Percentiles rank a stretch among this genome's conserved stretches.
Conservation (phyloP, 2,113 vertebrate genomes). For the Genyomyrus donnyi region DNA sequence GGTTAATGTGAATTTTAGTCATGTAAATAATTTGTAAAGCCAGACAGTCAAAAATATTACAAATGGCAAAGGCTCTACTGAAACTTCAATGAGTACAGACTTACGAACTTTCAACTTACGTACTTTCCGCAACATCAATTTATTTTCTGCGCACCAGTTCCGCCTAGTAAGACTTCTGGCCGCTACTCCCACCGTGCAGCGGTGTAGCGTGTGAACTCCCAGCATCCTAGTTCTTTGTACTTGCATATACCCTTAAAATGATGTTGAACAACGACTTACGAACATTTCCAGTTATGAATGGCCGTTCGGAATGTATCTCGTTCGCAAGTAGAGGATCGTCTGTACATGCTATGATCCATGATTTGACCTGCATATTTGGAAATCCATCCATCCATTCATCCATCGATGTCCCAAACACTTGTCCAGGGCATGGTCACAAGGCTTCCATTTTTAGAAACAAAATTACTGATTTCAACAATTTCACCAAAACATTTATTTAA, state of each 20-base stretch:
- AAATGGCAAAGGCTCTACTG: not conserved
- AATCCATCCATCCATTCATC: not conserved
- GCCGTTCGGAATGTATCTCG: too few species aligned
- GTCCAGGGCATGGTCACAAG: not conserved
- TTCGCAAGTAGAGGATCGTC: too few species aligned
- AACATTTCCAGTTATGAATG: too few species aligned
- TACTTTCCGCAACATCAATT: too few species aligned
- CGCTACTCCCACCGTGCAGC: rapidly evolving
- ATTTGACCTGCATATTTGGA: not conserved
- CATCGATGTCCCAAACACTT: not conserved
- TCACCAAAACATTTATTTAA: not conserved
- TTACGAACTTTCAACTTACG: too few species aligned
- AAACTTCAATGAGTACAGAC: not conserved
- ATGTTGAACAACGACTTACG: too few species aligned
- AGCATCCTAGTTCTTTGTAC: too few species aligned
- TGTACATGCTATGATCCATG: not conserved
- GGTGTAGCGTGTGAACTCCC: too few species aligned
- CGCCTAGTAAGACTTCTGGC: too few species aligned
- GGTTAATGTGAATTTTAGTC: not conserved
- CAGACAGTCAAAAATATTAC: not conserved
- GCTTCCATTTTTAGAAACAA: not conserved
- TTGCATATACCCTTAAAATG: too few species aligned
- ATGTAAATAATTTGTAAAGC: not conserved
- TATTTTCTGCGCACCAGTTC: too few species aligned
- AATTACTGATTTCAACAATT: not conserved